These are phyloP conservation scores for Artibeus lituratus DNA, from an alignment of 2,797 vertebrate genomes.

Conservation along the genomic window DNA sequence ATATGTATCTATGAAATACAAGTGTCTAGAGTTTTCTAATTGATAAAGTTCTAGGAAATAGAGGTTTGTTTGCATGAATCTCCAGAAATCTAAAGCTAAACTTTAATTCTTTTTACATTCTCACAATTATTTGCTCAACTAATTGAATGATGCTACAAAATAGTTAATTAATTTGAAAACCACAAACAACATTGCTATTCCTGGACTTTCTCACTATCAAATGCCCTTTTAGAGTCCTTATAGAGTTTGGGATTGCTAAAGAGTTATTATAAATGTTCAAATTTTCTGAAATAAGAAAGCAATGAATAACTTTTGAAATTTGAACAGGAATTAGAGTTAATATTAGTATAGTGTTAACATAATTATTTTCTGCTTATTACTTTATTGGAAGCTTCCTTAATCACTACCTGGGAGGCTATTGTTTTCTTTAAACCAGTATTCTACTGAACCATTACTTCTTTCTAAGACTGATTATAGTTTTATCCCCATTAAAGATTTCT, in stretches of 20 bases:
- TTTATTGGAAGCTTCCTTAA: neutral
- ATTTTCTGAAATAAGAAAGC: conserved; percentile 46
- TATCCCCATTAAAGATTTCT: conserved; percentile 4
- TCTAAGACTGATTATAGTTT: conserved; percentile 14
- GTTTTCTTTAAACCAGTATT: conserved; percentile 26
- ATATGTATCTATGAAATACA: neutral
- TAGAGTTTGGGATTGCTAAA: neutral
- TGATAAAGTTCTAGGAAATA: neutral
- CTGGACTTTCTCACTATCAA: conserved; percentile 17
- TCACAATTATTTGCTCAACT: conserved; percentile 4
- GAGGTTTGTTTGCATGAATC: neutral
- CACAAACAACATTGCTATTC: neutral
- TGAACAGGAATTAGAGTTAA: conserved; percentile 34
- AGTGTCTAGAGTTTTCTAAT: conserved; percentile 30
- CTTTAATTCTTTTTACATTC: conserved; percentile 23
- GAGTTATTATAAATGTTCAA: conserved; percentile 31
- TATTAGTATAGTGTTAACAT: conserved; percentile 20
- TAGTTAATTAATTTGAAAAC: conserved; percentile 40
- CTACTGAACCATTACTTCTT: conserved; percentile 6
- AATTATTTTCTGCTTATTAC: conserved; percentile 38
- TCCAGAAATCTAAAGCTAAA: conserved; percentile 10
- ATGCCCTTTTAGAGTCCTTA: neutral
- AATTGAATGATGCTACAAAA: conserved; percentile 23
- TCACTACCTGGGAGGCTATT: neutral
- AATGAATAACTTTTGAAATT: conserved; percentile 10